Percentiles rank a stretch among this genome's conserved stretches.
phyloP scores from a whole-genome alignment of 92 coral and sea anemone species.

The Galaxea fascicularis region DNA sequence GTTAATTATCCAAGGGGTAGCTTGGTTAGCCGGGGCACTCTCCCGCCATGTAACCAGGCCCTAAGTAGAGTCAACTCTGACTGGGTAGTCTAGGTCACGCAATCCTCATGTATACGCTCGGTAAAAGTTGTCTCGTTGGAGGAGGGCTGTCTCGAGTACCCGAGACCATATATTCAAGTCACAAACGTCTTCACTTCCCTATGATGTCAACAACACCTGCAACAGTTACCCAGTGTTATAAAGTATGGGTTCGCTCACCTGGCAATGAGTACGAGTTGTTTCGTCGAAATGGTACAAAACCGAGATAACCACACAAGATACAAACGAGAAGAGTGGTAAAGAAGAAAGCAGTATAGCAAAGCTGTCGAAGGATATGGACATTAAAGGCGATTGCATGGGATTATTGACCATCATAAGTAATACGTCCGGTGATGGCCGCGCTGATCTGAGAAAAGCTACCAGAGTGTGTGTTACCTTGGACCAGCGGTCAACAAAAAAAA shows the following conservation, averaged over 20 bases:
- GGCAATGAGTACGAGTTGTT: conserved; percentile 85
- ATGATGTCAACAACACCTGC: not conserved
- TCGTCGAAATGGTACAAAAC: conserved; percentile 77
- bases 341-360: conserved; percentile 18
- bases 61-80: too few relatives aligned
- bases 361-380: not conserved
- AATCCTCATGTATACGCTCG: too few relatives aligned
- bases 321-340: conserved; percentile 71
- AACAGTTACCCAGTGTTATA: not conserved
- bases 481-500: too few relatives aligned
- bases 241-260: conserved; percentile 47
- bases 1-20: too few relatives aligned
- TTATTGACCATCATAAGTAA: not conserved
- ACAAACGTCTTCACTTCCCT: not conserved
- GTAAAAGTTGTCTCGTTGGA: too few relatives aligned
- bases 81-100: too few relatives aligned
- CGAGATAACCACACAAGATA: conserved; percentile 70
- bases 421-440: too few relatives aligned
- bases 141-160: too few relatives aligned
- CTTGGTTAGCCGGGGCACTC: too few relatives aligned
- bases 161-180: too few relatives aligned
- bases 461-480: not conserved
- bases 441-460: too few relatives aligned
- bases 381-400: not conserved
- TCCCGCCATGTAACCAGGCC: too few relatives aligned